A percentile compares a stretch with the other conserved stretches of the same genome.
phyloP scores from a whole-genome alignment of 2,113 vertebrate species.

The Melospiza melodia region DNA sequence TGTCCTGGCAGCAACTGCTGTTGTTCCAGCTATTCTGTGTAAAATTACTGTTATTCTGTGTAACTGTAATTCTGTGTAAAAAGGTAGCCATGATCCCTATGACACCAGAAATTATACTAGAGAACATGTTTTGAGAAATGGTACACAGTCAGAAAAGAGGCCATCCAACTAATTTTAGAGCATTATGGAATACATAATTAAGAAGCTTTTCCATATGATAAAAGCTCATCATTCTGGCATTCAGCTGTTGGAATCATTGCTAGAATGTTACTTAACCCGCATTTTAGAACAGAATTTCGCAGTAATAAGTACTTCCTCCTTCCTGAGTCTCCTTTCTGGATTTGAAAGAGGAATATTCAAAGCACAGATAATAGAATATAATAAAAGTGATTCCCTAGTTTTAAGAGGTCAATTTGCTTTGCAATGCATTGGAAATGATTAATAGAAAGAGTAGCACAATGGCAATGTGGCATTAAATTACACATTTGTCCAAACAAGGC shows the following conservation, averaged over 20 bases:
- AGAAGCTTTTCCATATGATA: conserved; percentile 7
- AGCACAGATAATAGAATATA: background rate
- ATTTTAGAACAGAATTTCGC: background rate
- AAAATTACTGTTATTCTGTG: background rate
- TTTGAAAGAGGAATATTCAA: background rate
- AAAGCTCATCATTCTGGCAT: conserved; percentile 43
- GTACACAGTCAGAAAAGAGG: background rate
- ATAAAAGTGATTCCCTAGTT: background rate
- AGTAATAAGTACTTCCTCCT: conserved; percentile 19
- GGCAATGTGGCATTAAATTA: background rate
- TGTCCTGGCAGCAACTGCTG: background rate
- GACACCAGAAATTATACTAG: background rate
- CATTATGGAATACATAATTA: conserved; percentile 39
- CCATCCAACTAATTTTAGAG: conserved; percentile 29
- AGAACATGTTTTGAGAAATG: background rate
- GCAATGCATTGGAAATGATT: background rate
- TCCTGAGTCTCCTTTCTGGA: background rate
- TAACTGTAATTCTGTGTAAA: background rate
- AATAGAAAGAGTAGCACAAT: background rate
- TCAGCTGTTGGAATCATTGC: background rate
- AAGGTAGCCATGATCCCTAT: background rate
- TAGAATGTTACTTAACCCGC: conserved; percentile 2
- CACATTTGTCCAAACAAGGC: background rate
- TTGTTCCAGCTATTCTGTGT: background rate
- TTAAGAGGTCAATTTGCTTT: conserved; percentile 19